Evolutionary conservation across 2,113 vertebrate species (phyloP).

Genomic region (Gnathonemus longibarbis): DNA sequence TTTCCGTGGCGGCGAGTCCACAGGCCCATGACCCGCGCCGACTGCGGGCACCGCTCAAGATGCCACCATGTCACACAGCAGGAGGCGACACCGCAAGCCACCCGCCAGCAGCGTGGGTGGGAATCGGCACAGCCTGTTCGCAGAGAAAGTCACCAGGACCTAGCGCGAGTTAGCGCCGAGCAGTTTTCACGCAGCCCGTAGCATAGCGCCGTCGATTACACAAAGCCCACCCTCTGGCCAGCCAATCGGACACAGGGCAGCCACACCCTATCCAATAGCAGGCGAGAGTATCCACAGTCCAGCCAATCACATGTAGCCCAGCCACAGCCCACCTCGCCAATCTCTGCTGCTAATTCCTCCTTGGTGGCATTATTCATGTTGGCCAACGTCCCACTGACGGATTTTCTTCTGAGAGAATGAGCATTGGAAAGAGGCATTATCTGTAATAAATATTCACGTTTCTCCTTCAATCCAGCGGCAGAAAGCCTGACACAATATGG

Average conservation of each 20-base stretch:
- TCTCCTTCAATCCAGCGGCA: constrained; percentile 28
- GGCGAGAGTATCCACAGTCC: neutral
- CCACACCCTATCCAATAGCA: neutral
- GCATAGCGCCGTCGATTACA: constrained; percentile 17
- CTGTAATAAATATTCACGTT: constrained; percentile 65
- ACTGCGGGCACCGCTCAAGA: neutral
- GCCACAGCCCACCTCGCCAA: constrained; percentile 30
- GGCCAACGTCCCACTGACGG: constrained; percentile 64
- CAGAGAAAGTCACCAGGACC: neutral
- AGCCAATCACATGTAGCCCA: constrained; percentile 28
- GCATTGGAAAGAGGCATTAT: constrained; percentile 49
- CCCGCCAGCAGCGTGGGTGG: neutral
- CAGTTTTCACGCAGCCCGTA: neutral
- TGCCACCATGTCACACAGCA: neutral
- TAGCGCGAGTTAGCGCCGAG: neutral
- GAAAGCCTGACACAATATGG: constrained; percentile 55
- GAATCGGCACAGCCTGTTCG: neutral
- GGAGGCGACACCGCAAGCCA: neutral
- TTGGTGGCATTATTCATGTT: constrained; percentile 60
- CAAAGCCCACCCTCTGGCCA: neutral
- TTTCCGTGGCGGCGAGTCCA: neutral
- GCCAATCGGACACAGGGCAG: constrained; percentile 1
- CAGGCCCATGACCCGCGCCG: neutral
- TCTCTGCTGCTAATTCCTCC: constrained; percentile 63
- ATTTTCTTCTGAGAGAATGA: constrained; percentile 55